Conservation (phyloP, 2,113 vertebrate genomes). For the Menidia beryllina region DNA sequence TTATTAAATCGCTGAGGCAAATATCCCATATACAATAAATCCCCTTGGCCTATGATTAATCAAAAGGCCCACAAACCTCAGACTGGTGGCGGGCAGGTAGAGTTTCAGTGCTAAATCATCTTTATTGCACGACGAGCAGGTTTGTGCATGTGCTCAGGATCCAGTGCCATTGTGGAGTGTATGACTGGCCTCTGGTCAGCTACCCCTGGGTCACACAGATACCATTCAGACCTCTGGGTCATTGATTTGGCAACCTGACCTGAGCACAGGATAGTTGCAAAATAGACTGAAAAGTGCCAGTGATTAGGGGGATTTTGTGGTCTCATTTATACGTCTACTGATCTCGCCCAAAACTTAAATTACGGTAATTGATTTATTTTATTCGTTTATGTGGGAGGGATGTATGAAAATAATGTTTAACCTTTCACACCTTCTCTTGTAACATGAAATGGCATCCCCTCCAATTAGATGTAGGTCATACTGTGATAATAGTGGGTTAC, state of each 20-base stretch:
- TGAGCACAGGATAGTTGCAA: constrained; percentile 34
- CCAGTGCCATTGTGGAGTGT: constrained; percentile 44
- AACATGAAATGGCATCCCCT: constrained; percentile 41
- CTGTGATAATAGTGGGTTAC: constrained; percentile 61
- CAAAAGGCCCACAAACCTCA: constrained; percentile 79
- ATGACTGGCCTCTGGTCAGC: constrained; percentile 55
- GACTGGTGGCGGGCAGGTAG: constrained; percentile 79
- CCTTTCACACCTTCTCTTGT: constrained; percentile 36
- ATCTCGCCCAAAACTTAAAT: constrained; percentile 11
- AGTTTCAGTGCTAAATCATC: constrained; percentile 82
- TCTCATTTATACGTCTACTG: constrained; percentile 24
- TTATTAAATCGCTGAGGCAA: constrained; percentile 88
- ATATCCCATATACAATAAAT: constrained; percentile 85
- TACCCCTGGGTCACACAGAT: constrained; percentile 51
- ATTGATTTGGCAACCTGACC: constrained; percentile 69
- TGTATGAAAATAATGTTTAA: constrained; percentile 23
- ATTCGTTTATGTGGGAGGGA: constrained; percentile 3
- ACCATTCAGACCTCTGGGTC: constrained; percentile 50
- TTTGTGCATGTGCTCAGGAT: constrained; percentile 53
- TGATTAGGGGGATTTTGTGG: constrained; percentile 59
- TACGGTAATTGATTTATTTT: constrained; percentile 3
- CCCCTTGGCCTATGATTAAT: constrained; percentile 83
- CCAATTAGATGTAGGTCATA: constrained; percentile 60
- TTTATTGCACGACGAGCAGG: constrained; percentile 77
- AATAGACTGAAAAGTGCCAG: constrained; percentile 51